A percentile compares a stretch with the other conserved stretches of the same genome.
phyloP scores from a whole-genome alignment of 2,113 vertebrate species.

The Cochlearius cochlearius region DNA sequence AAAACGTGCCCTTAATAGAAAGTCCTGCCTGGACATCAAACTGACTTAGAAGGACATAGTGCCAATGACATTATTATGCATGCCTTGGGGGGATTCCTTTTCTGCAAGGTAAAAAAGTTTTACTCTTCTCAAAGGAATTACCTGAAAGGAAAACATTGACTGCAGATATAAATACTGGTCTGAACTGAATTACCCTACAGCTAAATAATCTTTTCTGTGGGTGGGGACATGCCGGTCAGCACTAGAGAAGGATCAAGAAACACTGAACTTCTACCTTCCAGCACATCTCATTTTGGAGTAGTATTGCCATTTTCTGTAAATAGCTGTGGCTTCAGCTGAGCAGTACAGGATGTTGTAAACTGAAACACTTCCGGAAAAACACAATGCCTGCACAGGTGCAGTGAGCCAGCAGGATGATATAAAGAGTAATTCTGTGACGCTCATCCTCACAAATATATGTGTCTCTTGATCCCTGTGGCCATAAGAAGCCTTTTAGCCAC shows the following conservation, averaged over 20 bases:
- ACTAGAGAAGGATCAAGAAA: not conserved
- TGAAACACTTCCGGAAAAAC: constrained; percentile 50
- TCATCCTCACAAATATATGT: constrained; percentile 22
- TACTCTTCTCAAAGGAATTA: not conserved
- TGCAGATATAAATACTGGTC: not conserved
- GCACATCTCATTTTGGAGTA: not conserved
- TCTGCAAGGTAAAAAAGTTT: not conserved
- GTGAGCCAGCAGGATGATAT: constrained; percentile 24
- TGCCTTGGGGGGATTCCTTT: not conserved
- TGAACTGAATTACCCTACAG: not conserved
- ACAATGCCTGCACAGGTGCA: constrained; percentile 62
- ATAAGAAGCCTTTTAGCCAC: constrained; percentile 15
- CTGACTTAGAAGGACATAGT: not conserved
- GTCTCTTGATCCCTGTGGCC: not conserved
- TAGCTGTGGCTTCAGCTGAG: constrained; percentile 8
- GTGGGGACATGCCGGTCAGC: not conserved
- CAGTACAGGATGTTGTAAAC: constrained; percentile 47
- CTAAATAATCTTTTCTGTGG: not conserved
- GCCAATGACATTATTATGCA: not conserved
- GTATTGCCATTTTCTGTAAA: constrained; percentile 10
- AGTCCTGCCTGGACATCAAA: not conserved
- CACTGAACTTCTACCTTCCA: not conserved
- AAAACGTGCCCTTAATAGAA: not conserved
- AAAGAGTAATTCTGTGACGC: constrained; percentile 8
- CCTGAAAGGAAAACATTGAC: not conserved